Conservation (phyloP, 2,888 invertebrate species). For the Mactromeris polynyma region DNA sequence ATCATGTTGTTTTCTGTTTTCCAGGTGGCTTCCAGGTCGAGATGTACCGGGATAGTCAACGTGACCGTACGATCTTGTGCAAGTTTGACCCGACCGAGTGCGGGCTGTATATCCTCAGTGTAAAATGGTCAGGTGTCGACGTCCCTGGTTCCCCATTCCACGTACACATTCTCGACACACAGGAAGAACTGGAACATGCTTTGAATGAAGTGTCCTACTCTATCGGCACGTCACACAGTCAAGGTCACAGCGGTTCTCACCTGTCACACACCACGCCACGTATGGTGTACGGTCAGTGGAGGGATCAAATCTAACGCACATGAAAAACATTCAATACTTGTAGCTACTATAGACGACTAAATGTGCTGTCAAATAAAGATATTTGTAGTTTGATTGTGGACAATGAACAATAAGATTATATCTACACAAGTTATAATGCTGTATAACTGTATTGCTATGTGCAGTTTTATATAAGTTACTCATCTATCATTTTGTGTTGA, state of each 20-base stretch:
- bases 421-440: neutral
- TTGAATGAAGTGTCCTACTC: constrained; percentile 75
- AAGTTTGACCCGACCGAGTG: constrained; percentile 99
- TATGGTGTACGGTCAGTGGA: constrained; percentile 71
- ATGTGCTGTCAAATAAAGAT: neutral
- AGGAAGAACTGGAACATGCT: constrained; percentile 92
- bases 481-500: neutral
- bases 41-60: constrained; percentile 99
- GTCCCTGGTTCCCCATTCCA: constrained; percentile 99
- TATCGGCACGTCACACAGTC: constrained; percentile 49
- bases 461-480: neutral
- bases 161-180: constrained; percentile 99
- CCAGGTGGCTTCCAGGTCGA: constrained; percentile 98
- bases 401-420: neutral
- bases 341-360: neutral
- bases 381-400: neutral
- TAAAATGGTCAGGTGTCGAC: constrained; percentile 98
- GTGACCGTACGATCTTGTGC: constrained; percentile 98
- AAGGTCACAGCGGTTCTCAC: constrained; percentile 17
- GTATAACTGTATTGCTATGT: neutral
- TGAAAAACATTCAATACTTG: neutral
- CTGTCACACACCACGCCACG: constrained; percentile 48
- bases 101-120: constrained; percentile 98
- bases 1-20: constrained; percentile 29
- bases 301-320: constrained; percentile 64